Evolutionary conservation across 2,888 invertebrate genomes (phyloP), one percentile per base, ranked within the genome.

Genomic region (Melitaea athalia): DNA sequence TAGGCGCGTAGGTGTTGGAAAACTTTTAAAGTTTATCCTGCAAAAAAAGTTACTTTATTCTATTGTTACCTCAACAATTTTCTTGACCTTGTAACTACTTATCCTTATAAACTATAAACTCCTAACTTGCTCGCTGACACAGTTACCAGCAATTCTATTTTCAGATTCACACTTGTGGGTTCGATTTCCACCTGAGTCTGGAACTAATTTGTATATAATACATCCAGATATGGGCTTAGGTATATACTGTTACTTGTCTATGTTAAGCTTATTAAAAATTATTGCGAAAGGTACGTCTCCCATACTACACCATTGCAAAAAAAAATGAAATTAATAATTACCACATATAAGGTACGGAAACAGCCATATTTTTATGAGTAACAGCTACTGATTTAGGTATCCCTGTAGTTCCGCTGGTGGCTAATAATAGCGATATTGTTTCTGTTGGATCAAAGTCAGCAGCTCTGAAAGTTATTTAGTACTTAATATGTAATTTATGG

Each of bases 351-450:
- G 49, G n/a, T 7, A 14, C 49, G 5, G 49, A n/a, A 15, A 69
- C 12, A 3, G 38, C 8, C 3, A 69, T 15, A 12, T 86, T 88
- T 69, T 85, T 85, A 64, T 89, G 89, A 0, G 85, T 87, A 0
- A 82, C 77, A 1, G 81, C 81, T 3, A 86, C 85, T 0, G 84
- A 75, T 75, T 89, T 90, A 0, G 90, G 86, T 12, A 82, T 31
- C 0, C 88, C 89, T 0, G 89, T 88, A 0, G 88, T 85, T 0
- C 90, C 90, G 59, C 90, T 89, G 0, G 90, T 89, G 0, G 86
- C 78, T 12, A 85, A 78, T 2, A 90, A 70, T 3, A 85, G 76
- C 0, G 81, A 83, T 12, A 79, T 74, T 0, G 86, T 79, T 0
- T 81, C 78, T 5, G 76, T 83, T 0, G 89, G 79, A 31, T 88